Base-by-base conservation (phyloP, 2,113 vertebrate genomes). In the Neolamprologus hecqui region DNA sequence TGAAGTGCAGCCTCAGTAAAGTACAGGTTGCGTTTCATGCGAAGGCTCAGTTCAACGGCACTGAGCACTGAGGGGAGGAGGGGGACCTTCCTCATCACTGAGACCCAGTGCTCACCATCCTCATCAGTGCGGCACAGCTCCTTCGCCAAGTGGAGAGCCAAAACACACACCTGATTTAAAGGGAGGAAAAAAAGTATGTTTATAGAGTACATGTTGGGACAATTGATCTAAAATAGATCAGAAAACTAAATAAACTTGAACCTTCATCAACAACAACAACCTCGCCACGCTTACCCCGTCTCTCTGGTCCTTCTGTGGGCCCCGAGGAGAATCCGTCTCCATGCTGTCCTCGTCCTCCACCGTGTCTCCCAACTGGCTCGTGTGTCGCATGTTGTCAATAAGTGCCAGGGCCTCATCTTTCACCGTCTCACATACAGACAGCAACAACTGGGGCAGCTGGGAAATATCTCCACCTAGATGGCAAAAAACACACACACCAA, bases 1-100 rank as follows among this genome's bases (percentile, higher is more conserved):
- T 99, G 98, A 13, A 99, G 94, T 0, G 97, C 96, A 1, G 98
- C 98, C 92, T 99, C 98, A 0, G 97, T 98, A 94, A 99, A 99
- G 91, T 98, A 98, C 11, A 99, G 97, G 94, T 99, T 99, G 92
- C 98, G 97, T 92, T 98, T 99, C 90, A 97, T 91, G 53, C 98
- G 96, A 60, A 99, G 96, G 93, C 98, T 99, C 93, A 98, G 96
- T 94, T 99, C 98, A 63, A 99, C 90, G 0, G 98, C 96, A 4
- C 96, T 97, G 65, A 99, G 97, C 28, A 99, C 96, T 0, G 98
- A 97, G 3, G 98, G 97, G 23, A 99, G 96, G 23, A 99, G 94
- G 0, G 98, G 98, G 23, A 99, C 95, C 85, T 97, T 97, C 90
- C 98, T 96, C 86, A 98, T 97, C 75, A 99, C 97, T 5, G 97